phyloP scores from a whole-genome alignment of 2,888 invertebrate genomes.

The Cenopis cana region DNA sequence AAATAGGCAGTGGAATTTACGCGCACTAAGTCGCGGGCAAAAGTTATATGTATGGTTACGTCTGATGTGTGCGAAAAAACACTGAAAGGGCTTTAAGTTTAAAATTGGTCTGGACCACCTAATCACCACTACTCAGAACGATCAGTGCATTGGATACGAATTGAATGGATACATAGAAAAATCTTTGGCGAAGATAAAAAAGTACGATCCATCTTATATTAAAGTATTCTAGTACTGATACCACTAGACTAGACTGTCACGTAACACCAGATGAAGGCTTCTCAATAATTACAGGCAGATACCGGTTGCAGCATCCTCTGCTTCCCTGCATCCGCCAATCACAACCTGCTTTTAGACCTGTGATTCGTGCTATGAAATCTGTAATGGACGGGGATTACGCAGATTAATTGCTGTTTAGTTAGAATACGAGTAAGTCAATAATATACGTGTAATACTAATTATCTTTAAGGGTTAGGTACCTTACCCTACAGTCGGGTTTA shows the following conservation, averaged over 20 bases:
- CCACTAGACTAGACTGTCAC: conserved; percentile 17
- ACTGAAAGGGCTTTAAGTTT: too few species aligned
- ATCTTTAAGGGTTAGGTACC: neutral
- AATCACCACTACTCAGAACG: too few species aligned
- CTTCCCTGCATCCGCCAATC: conserved; percentile 18
- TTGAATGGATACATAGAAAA: too few species aligned
- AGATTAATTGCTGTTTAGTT: conserved; percentile 1
- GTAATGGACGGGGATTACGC: conserved; percentile 33
- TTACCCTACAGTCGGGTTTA: neutral
- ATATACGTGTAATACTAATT: neutral
- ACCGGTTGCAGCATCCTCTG: conserved; percentile 36
- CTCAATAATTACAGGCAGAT: conserved; percentile 70
- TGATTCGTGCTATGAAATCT: conserved; percentile 41
- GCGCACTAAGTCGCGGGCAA: too few species aligned
- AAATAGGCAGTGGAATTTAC: too few species aligned
- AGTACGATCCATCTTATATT: neutral
- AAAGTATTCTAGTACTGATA: neutral
- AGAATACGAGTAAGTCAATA: neutral
- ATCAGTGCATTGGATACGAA: too few species aligned
- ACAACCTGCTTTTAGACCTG: conserved; percentile 28
- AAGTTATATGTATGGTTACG: too few species aligned
- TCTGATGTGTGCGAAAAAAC: too few species aligned
- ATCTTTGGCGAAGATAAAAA: too few species aligned
- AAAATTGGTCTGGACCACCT: too few species aligned
- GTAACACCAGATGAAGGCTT: conserved; percentile 64